Conservation (phyloP, 2,888 invertebrate genomes). For the Argyresthia albistria region DNA sequence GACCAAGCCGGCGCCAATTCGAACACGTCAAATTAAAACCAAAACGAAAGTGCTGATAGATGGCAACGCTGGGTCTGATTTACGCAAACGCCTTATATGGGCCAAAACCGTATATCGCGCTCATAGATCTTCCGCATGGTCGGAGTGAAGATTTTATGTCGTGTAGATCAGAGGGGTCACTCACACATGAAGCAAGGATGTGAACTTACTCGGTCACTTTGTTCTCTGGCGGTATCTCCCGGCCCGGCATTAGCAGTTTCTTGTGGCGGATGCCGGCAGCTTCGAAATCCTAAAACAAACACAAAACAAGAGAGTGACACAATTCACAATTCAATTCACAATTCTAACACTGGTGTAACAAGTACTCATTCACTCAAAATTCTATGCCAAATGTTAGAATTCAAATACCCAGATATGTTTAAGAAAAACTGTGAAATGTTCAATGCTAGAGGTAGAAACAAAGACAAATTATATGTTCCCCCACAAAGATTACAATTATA, state of each 20-base stretch:
- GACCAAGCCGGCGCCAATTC: slow-evolving; percentile 63
- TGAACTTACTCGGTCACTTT: slow-evolving; percentile 51
- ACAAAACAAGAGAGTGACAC: too few relatives aligned
- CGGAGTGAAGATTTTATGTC: neutral
- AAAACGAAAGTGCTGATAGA: slow-evolving; percentile 61
- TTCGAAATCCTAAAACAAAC: slow-evolving; percentile 47
- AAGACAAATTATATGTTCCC: too few relatives aligned
- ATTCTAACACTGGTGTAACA: too few relatives aligned
- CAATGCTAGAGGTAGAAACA: too few relatives aligned
- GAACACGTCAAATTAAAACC: slow-evolving; percentile 54
- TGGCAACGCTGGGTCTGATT: slow-evolving; percentile 50
- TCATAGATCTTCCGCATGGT: neutral
- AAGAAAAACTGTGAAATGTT: too few relatives aligned
- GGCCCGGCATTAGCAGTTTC: slow-evolving; percentile 58
- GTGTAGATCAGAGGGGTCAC: slow-evolving; percentile 23
- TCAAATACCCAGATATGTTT: too few relatives aligned
- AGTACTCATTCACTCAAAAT: too few relatives aligned
- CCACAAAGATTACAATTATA: too few relatives aligned
- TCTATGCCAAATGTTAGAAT: too few relatives aligned
- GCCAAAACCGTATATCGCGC: slow-evolving; percentile 7
- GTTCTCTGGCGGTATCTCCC: slow-evolving; percentile 45
- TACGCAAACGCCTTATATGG: slow-evolving; percentile 40
- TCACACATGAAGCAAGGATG: slow-evolving; percentile 16
- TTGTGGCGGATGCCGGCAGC: slow-evolving; percentile 41
- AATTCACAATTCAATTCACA: too few relatives aligned